These are phyloP conservation scores for Mylabris sibirica DNA, from an alignment of 2,888 invertebrate species.

Conservation along the genomic window DNA sequence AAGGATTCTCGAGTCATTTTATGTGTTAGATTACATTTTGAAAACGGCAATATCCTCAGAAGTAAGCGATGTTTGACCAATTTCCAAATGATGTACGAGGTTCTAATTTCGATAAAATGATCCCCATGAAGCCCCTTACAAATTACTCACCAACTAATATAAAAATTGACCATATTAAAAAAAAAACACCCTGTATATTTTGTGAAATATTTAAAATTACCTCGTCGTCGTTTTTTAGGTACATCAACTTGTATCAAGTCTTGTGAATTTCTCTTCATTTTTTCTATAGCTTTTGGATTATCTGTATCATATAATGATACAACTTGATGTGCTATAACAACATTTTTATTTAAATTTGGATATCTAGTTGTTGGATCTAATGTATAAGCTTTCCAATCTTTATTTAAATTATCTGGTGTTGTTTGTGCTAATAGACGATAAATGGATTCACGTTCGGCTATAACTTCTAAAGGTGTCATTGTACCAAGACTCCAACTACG, in stretches of 20 bases:
- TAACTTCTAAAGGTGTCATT: slow-evolving; percentile 79
- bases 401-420: slow-evolving; percentile 93
- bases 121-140: too few relatives aligned
- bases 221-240: slow-evolving; percentile 71
- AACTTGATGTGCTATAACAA: slow-evolving; percentile 80
- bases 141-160: too few relatives aligned
- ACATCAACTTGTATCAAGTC: slow-evolving; percentile 59
- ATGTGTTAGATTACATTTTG: too few relatives aligned
- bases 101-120: too few relatives aligned
- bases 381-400: slow-evolving; percentile 87
- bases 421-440: slow-evolving; percentile 80
- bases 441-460: slow-evolving; percentile 95
- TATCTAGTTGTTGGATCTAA: slow-evolving; percentile 88
- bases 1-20: too few relatives aligned
- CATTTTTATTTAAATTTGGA: slow-evolving; percentile 79
- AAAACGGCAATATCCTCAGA: too few relatives aligned
- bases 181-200: too few relatives aligned
- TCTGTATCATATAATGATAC: slow-evolving; percentile 76
- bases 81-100: too few relatives aligned
- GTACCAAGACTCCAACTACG: slow-evolving; percentile 77
- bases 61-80: too few relatives aligned
- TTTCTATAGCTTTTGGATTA: slow-evolving; percentile 69
- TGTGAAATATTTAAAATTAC: slow-evolving; percentile 56
- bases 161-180: too few relatives aligned
- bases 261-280: slow-evolving; percentile 57